Evolutionary conservation across 2,113 vertebrate species (phyloP), one percentile per base, ranked within the genome.

Genomic region (Cricetomys ansorgei): DNA sequence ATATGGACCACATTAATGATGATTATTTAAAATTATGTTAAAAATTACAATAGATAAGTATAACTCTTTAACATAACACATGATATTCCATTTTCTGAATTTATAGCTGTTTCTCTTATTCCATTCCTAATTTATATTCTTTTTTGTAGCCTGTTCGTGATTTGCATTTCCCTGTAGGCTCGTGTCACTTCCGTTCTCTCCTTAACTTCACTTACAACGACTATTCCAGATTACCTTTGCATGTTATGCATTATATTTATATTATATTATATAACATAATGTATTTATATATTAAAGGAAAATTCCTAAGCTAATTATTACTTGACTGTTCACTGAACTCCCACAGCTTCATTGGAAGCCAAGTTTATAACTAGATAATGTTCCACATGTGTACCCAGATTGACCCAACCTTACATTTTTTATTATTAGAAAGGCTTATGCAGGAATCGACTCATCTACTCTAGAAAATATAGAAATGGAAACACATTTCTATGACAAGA

Each of bases 11-110:
- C 70, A 25, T 59, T 96, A 94, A 87, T 64, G 53, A 73, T 86
- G 23, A 85, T 91, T 45, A 92, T 70, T 81, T 87, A 17, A 73
- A 93, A 75, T 81, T n/a, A 62, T 88, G 37, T 59, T 62, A 73
- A 92, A 77, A 94, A 84, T 57, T 67, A 86, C 0, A 29, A 8
- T 29, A 80, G 65, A 76, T n/a, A 45, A 57, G 3, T 87, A 4
- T 31, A 89, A 17, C 19, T 62, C 19, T 92, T 89, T 64, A 91
- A 79, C 40, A 70, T 59, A 85, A 1, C 34, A 57, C 62, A 70
- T 12, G 92, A 83, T 79, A 34, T 70, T 45, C 5, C 80, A 19
- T 57, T 73, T 91, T 27, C n/a, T 72, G 40, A 94, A 87, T 86
- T 75, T 53, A 62, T 80, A 84, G 53, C 10, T 64, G 1, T 73